phyloP scores from a whole-genome alignment of 2,888 invertebrate genomes.

The Agonum fuliginosum region DNA sequence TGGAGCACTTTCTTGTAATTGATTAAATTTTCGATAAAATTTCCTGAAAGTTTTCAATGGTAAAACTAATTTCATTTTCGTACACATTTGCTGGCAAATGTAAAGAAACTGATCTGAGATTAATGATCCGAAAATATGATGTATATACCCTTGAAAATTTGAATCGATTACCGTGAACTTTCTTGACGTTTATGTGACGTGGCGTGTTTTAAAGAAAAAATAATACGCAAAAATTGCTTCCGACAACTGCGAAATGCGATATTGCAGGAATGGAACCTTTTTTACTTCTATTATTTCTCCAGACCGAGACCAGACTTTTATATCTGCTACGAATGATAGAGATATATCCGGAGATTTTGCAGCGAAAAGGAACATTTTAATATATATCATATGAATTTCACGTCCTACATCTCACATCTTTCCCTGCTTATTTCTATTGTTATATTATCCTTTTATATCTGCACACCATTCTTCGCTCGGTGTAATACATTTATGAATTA shows the following conservation, averaged over 20 bases:
- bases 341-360: slow-evolving; percentile 25
- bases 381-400: slow-evolving; percentile 34
- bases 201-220: slow-evolving; percentile 51
- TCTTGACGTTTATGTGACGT: slow-evolving; percentile 56
- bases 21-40: slow-evolving; percentile 35
- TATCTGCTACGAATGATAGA: slow-evolving; percentile 31
- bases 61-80: slow-evolving; percentile 50
- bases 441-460: slow-evolving; percentile 19
- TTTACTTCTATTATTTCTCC: slow-evolving; percentile 36
- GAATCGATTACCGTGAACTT: slow-evolving; percentile 51
- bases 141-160: slow-evolving; percentile 49
- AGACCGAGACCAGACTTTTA: slow-evolving; percentile 17
- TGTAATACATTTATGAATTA: background rate
- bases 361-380: slow-evolving; percentile 23
- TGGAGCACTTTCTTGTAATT: slow-evolving; percentile 35
- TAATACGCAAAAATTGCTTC: slow-evolving; percentile 54
- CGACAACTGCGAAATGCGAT: slow-evolving; percentile 49
- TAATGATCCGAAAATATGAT: slow-evolving; percentile 54
- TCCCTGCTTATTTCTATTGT: slow-evolving; percentile 33
- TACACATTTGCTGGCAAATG: slow-evolving; percentile 9
- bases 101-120: slow-evolving; percentile 50
- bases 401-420: slow-evolving; percentile 15
- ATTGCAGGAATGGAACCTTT: slow-evolving; percentile 37
- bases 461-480: background rate
- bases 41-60: slow-evolving; percentile 2